Base-by-base conservation (phyloP, 2,797 vertebrate species). In the Pantherophis alleghaniensis region DNA sequence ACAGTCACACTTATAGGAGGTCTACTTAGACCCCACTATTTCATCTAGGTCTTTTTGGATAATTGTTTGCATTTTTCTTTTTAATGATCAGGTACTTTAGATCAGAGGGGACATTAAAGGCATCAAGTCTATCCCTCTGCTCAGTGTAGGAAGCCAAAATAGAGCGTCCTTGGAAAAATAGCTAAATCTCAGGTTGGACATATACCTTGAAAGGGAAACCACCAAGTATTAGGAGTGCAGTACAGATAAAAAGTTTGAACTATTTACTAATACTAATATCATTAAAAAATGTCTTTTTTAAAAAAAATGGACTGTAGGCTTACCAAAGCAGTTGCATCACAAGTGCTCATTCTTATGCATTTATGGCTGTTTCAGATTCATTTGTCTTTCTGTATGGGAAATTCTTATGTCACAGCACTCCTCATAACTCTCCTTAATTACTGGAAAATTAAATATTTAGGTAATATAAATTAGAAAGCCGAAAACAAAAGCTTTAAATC, bases 401-500 rank as follows among this genome's bases (percentile, higher is more conserved):
- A 11, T 56, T 90, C 11, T 83, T 91, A 11, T 86, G n/a, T 59
- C 86, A 94, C 86, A 94, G 91, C 74, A 14, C 60, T 93, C 63
- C 92, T 88, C 55, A 12, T 10, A 88, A 56, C 56, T 32, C 59
- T 91, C 87, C 74, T 88, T 42, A 92, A 87, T 95, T 91, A 22
- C n/a, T 89, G 88, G 59, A 32, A 86, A 93, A 89, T n/a, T 53
- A 66, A 89, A 89, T 89, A 86, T 86, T 86, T 89, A 32, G 28
- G 55, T 66, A 32, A 86, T 60, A 66, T 86, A 93, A 91, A 83
- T 79, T 57, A 87, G 90, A 94, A 91, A 57, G 7, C 92, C 92
- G 63, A 59, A 93, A 42, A 61, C 63, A 94, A 59, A 90, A 95
- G 94, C 89, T 94, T 57, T n/a, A 94, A 91, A 47, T 92, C 42